Evolutionary conservation across 1,140 invertebrate genomes (phyloP), one percentile per base, ranked within the genome.

Genomic region (Nasonia longicornis): DNA sequence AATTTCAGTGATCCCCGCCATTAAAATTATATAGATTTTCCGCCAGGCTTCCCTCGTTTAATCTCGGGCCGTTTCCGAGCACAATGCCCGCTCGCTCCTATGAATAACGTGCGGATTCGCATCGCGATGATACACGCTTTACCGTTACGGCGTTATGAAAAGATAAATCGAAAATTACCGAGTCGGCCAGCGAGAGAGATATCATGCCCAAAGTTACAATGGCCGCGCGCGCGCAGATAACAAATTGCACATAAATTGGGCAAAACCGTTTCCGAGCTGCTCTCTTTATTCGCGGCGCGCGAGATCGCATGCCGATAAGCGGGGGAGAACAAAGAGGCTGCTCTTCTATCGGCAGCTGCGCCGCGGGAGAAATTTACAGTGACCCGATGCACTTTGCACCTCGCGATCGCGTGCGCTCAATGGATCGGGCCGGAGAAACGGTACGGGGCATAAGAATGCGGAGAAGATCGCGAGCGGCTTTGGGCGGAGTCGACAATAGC

Each of bases 231-330:
- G 10, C 11, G 31, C 2, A 26, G 20, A 75, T 58, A 75, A 75
- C 48, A 75, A 75, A 75, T 75, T 75, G 73, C 73, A 29, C 73
- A 75, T 75, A 75, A 75, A 75, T 75, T 63, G 73, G 73, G 48
- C 52, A 63, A 75, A 74, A 63, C 73, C 73, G 52, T 75, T 75
- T 63, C 42, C 38, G n/a, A 73, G 38, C 71, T 8, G 71, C 64
- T 66, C 22, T 29, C 26, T 66, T 66, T 29, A 26, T 66, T 66
- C 26, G 22, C 20, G 12, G 12, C 52, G 22, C 14, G 26, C 14
- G 11, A 31, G 35, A 71, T 71, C 69, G 69, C 10, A 35, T 42
- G 45, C 20, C 71, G 20, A 73, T 22, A 73, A 2, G 38, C n/a
- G 35, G 14, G 20, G 70, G 31, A 29, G 66, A 31, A 69, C 38